phyloP scores from a whole-genome alignment of 2,797 vertebrate genomes.

The Platyrinchus mystaceus region DNA sequence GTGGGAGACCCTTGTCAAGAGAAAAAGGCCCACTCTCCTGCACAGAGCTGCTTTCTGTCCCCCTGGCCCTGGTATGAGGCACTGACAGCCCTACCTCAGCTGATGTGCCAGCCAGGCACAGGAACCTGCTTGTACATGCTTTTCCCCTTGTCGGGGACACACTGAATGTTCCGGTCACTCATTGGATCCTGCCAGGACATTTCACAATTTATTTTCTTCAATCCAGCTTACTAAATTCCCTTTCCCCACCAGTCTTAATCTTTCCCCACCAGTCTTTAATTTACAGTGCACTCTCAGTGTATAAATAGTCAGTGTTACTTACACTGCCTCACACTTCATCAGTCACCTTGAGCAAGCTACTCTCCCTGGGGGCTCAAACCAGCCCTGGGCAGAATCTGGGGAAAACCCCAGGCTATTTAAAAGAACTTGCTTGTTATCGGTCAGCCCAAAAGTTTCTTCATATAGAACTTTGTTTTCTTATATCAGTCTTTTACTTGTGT shows the following conservation, averaged over 20 bases:
- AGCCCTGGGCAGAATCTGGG: background rate
- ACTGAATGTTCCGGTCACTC: rapidly evolving
- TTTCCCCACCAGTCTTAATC: background rate
- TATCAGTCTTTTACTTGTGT: background rate
- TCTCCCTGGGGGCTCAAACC: background rate
- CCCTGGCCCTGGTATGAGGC: background rate
- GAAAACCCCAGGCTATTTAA: background rate
- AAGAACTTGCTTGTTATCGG: background rate
- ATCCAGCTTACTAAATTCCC: background rate
- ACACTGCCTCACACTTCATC: background rate
- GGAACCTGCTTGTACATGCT: background rate
- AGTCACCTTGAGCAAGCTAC: background rate
- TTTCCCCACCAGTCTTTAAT: background rate
- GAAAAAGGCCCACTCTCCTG: background rate
- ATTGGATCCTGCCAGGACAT: background rate
- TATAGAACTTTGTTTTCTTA: background rate
- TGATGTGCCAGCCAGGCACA: background rate
- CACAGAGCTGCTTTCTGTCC: background rate
- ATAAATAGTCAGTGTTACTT: background rate
- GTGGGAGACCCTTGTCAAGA: background rate
- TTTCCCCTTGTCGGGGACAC: rapidly evolving
- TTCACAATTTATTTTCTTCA: background rate
- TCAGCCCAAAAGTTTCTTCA: background rate
- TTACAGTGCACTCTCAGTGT: background rate
- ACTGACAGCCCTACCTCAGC: background rate